These are phyloP conservation scores for Burhinus bistriatus DNA, from an alignment of 2,113 vertebrate species.

Conservation along the genomic window DNA sequence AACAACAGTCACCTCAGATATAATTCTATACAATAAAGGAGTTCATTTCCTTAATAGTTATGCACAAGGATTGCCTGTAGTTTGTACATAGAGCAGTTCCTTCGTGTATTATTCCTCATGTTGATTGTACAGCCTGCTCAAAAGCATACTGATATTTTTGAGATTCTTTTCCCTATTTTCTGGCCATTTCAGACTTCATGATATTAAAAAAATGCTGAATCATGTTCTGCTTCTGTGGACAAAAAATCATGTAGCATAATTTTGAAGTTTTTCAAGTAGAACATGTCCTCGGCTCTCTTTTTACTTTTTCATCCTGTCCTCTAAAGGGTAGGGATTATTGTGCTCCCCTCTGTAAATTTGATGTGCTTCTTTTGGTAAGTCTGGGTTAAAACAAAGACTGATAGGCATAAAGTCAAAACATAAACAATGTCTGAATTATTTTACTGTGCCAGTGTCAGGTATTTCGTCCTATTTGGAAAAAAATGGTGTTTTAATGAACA, in stretches of 20 bases:
- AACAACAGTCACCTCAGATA: background rate
- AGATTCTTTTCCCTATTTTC: background rate
- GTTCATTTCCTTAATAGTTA: background rate
- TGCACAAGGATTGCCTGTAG: background rate
- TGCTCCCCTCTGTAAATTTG: background rate
- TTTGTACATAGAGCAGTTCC: background rate
- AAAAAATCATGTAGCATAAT: background rate
- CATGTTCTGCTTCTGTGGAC: background rate
- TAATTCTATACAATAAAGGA: background rate
- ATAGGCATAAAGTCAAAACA: background rate
- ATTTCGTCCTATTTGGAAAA: background rate
- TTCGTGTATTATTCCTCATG: background rate
- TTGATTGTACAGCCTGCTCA: background rate
- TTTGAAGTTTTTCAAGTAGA: background rate
- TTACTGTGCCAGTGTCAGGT: background rate
- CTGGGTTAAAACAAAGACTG: background rate
- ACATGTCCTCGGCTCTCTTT: background rate
- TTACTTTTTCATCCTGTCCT: background rate
- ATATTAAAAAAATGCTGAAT: background rate
- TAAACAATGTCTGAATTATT: background rate
- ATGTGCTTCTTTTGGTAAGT: background rate
- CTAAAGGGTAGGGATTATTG: background rate
- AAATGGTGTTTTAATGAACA: background rate
- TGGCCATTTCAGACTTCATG: background rate
- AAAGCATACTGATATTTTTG: background rate